Conservation (phyloP, 92 coral and sea anemone species). For the Metridium senile region DNA sequence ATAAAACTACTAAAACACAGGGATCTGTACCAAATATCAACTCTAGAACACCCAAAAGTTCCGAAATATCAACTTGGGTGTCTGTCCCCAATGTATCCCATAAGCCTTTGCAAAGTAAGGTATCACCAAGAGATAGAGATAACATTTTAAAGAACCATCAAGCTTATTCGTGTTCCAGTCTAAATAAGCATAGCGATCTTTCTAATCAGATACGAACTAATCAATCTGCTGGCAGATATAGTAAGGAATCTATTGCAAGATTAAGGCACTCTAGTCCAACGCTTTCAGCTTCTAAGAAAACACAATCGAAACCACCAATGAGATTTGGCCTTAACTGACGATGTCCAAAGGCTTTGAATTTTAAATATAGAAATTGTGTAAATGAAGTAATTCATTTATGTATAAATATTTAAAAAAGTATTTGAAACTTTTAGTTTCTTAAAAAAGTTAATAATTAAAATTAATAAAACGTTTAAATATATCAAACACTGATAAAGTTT, state of each 20-base stretch:
- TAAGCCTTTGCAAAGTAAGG: background rate
- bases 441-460: background rate
- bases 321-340: slow-evolving; percentile 66
- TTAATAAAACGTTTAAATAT: too few species aligned
- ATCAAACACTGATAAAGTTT: too few species aligned
- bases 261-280: slow-evolving; percentile 38
- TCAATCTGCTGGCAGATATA: background rate
- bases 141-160: slow-evolving; percentile 12
- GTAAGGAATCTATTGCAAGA: slow-evolving; percentile 12
- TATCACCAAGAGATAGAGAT: slow-evolving; percentile 16
- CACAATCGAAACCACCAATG: slow-evolving; percentile 67
- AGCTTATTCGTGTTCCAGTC: slow-evolving; percentile 33
- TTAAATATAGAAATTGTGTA: too few species aligned
- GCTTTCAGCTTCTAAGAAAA: slow-evolving; percentile 14
- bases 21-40: slow-evolving; percentile 14
- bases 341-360: too few species aligned
- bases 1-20: background rate
- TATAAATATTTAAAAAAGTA: too few species aligned
- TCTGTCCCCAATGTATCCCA: slow-evolving; percentile 42
- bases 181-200: slow-evolving; percentile 26
- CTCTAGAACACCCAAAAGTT: background rate
- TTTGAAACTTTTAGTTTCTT: too few species aligned
- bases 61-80: slow-evolving; percentile 27
- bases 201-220: slow-evolving; percentile 4
- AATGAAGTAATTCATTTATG: too few species aligned